Base-by-base conservation (phyloP, 2,888 invertebrate genomes). In the Epinotia brunnichana region DNA sequence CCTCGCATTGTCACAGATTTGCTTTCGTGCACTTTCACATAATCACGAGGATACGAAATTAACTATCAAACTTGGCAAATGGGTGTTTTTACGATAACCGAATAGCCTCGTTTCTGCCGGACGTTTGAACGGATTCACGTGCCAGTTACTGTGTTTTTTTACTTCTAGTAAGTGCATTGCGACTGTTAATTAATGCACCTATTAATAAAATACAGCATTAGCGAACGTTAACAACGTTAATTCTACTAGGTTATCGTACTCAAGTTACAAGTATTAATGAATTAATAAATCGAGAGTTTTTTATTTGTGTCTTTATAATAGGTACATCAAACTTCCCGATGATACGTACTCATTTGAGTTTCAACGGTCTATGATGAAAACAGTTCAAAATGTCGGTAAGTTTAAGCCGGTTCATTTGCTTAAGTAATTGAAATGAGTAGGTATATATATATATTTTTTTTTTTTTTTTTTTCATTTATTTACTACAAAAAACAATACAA, bases 51-150 rank as follows among this genome's bases (percentile, higher is more conserved):
- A 63, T 68, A 69, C 48, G 59, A 69, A 72, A 73, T 59, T 67
- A 63, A 29, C 63, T 63, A 73, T 63, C 51, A 29, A 59, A 63
- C 19, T 63, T 73, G 62, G 62, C 51, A 63, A 73, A 73, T 62
- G 62, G 62, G n/a, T 39, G 56, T 62, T 69, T 71, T 62, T 69
- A 63, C 69, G 17, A 54, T 74, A 61, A 74, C 35, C 66, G 61
- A 51, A 64, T 61, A 76, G 74, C 74, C 76, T 69, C 67, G 72
- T 79, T 76, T 75, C 77, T 76, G 64, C 77, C 83, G 83, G 82
- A 83, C 78, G 79, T 81, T 81, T 81, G 74, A 78, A 75, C 77
- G 77, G 77, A 80, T 81, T 78, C 81, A 80, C 75, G 81, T 77
- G 75, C 80, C 78, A 80, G 78, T 82, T 80, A 74, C 76, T 75